These are phyloP conservation scores for Pseudopodoces humilis DNA, from an alignment of 2,113 vertebrate species.

Conservation along the genomic window DNA sequence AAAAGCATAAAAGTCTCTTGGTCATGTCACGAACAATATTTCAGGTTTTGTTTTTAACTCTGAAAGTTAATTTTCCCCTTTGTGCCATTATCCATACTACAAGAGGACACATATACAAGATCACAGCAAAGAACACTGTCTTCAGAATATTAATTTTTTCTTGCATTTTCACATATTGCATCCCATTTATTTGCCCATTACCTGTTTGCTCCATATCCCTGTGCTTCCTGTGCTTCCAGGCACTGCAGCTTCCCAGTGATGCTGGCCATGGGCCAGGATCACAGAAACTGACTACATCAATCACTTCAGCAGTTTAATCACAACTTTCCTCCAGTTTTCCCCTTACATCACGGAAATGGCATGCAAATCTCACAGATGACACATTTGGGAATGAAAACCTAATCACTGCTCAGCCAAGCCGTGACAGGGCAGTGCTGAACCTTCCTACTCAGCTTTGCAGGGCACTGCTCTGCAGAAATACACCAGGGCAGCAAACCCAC, in stretches of 20 bases:
- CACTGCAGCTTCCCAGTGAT: background rate
- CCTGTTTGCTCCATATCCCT: background rate
- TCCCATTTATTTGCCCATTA: background rate
- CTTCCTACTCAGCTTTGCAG: background rate
- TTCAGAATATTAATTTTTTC: background rate
- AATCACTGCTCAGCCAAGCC: background rate
- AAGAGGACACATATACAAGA: background rate
- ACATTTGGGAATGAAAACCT: background rate
- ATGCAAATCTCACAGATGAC: background rate
- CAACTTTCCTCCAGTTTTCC: background rate
- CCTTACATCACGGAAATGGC: background rate
- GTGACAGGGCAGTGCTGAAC: background rate
- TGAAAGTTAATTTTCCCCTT: background rate
- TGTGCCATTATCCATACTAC: background rate
- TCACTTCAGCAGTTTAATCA: slow-evolving; percentile 30
- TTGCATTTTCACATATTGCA: background rate
- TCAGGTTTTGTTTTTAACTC: background rate
- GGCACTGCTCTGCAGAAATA: background rate
- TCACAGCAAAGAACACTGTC: background rate
- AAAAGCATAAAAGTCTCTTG: background rate
- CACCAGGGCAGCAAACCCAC: background rate
- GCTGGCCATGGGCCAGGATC: background rate
- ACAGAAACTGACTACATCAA: slow-evolving; percentile 12
- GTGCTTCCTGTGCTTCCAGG: background rate
- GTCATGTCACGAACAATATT: background rate